Evolutionary conservation across 2,797 vertebrate genomes (phyloP).

Genomic region (Phyllotis vaccarum): DNA sequence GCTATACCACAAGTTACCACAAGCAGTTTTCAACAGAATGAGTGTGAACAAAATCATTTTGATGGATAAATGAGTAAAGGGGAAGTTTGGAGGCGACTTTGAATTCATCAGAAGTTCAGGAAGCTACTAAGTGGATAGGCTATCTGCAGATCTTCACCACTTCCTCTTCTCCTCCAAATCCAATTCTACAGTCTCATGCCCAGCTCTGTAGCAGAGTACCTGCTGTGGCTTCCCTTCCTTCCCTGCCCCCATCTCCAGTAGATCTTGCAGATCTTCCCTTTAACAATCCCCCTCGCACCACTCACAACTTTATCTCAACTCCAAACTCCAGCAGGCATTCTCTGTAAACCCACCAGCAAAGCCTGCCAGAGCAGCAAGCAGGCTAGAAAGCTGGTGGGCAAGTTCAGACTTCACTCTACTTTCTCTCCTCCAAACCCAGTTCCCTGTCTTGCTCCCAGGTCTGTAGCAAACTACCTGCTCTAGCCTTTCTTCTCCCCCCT

Average conservation of each 20-base stretch:
- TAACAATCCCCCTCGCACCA: background rate
- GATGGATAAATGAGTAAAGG: background rate
- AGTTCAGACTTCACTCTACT: too few species aligned
- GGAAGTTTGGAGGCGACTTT: background rate
- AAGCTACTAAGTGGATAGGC: background rate
- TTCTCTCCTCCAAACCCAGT: background rate
- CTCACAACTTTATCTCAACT: background rate
- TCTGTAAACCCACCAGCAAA: background rate
- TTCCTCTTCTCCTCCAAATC: background rate
- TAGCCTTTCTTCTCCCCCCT: too few species aligned
- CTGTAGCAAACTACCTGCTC: background rate
- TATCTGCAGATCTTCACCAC: background rate
- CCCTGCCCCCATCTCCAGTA: background rate
- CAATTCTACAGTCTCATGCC: background rate
- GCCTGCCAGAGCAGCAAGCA: too few species aligned
- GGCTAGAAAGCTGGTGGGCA: too few species aligned
- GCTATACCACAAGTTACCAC: background rate
- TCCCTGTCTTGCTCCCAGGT: background rate
- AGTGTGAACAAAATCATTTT: background rate
- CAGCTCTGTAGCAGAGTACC: background rate
- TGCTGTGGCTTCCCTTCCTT: background rate
- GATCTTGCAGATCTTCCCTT: background rate
- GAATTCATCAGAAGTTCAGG: background rate
- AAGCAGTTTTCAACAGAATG: background rate
- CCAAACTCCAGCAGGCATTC: background rate